Conservation (phyloP, 2,797 vertebrate species). For the Neosilurus mollespiculum region DNA sequence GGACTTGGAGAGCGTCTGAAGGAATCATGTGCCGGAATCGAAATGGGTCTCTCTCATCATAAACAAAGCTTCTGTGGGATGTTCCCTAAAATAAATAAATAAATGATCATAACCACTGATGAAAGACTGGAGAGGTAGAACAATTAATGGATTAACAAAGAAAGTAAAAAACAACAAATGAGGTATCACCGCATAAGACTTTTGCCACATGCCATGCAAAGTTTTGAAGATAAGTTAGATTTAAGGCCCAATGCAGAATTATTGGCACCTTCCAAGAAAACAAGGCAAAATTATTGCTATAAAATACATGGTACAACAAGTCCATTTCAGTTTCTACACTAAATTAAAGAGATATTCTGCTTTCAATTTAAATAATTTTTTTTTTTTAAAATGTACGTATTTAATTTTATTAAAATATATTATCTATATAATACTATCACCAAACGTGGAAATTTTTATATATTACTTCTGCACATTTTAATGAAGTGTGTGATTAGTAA, state of each 20-base stretch:
- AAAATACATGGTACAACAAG: not conserved
- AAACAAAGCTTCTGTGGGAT: conserved; percentile 84
- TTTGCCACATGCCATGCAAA: not conserved
- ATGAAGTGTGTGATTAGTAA: not conserved
- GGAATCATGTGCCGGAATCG: conserved; percentile 97
- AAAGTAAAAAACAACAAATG: not conserved
- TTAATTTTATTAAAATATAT: not conserved
- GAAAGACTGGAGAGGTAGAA: not conserved
- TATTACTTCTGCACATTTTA: not conserved
- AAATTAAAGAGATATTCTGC: not conserved
- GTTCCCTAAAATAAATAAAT: conserved; percentile 73
- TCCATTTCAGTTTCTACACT: no score
- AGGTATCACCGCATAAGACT: not conserved
- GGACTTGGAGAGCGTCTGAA: conserved; percentile 88
- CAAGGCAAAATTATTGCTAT: not conserved
- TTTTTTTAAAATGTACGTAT: not conserved
- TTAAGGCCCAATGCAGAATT: not conserved
- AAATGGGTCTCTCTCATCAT: conserved; percentile 90
- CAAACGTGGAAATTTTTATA: not conserved
- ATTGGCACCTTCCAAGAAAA: not conserved
- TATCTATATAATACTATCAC: not conserved
- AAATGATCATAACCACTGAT: no score
- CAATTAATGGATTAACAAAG: not conserved
- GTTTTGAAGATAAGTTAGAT: not conserved
- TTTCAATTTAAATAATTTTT: not conserved